phyloP scores from a whole-genome alignment of 1,140 invertebrate species.

The honey bee (Apis mellifera) region DNA sequence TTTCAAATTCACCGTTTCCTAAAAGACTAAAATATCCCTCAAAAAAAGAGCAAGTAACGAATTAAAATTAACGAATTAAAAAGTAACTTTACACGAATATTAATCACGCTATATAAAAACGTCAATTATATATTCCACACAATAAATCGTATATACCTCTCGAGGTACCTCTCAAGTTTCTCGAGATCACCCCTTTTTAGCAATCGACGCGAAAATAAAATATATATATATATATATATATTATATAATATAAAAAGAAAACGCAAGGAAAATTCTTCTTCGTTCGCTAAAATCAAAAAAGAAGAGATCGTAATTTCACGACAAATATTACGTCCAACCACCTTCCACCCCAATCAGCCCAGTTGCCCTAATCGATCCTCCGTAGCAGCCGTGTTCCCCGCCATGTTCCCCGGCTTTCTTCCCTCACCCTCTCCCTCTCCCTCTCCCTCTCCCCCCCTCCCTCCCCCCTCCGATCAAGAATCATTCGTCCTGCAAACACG shows the following conservation, averaged over 20 bases:
- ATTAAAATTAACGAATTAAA: no score
- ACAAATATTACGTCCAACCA: background rate
- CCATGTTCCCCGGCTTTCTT: background rate
- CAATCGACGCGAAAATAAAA: background rate
- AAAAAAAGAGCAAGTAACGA: no score
- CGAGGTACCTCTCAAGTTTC: background rate
- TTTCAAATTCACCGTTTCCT: no score
- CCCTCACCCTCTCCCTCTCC: no score
- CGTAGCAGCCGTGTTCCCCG: background rate
- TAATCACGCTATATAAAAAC: background rate
- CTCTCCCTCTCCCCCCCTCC: no score
- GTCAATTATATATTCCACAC: background rate
- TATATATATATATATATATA: no score
- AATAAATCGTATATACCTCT: background rate
- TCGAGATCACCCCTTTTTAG: background rate
- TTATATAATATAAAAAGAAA: background rate
- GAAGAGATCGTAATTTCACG: background rate
- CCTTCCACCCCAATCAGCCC: slow-evolving; percentile 6
- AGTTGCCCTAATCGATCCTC: slow-evolving; percentile 7
- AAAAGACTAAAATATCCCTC: no score
- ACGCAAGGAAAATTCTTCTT: background rate
- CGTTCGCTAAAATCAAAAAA: background rate
- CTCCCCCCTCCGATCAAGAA: background rate
- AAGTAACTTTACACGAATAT: no score
- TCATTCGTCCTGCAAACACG: slow-evolving; percentile 22